Conservation (phyloP, 2,113 vertebrate species). For the Sterrhoptilus dennistouni region DNA sequence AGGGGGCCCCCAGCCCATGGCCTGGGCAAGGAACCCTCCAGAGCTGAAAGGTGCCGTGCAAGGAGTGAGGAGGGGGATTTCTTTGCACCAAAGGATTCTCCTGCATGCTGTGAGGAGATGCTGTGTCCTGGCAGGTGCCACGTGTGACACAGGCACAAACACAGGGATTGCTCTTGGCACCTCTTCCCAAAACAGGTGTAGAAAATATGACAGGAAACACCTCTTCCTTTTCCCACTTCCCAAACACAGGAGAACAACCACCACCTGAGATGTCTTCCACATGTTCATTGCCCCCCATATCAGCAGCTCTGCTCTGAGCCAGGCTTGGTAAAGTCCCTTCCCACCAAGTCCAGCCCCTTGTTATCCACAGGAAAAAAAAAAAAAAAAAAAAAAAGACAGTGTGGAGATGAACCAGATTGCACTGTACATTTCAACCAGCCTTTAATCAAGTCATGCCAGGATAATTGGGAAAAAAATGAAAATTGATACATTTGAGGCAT, state of each 20-base stretch:
- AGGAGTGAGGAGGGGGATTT: background rate
- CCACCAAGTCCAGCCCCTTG: background rate
- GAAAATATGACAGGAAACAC: background rate
- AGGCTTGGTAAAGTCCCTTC: background rate
- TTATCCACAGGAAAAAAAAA: fast-evolving
- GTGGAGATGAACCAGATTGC: background rate
- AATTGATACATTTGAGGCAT: background rate
- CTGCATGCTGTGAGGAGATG: fast-evolving
- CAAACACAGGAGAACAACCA: background rate
- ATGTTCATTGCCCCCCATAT: background rate
- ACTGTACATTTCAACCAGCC: background rate
- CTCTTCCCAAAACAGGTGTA: background rate
- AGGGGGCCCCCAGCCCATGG: fast-evolving
- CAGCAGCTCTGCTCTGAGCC: background rate
- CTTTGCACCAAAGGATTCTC: background rate
- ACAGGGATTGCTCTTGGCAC: background rate
- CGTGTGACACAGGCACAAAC: fast-evolving
- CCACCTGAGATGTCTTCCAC: background rate
- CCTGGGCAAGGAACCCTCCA: background rate
- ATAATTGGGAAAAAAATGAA: background rate
- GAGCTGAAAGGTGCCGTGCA: background rate
- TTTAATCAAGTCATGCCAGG: background rate
- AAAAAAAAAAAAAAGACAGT: background rate
- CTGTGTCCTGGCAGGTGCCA: background rate
- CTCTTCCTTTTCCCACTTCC: background rate